These are phyloP conservation scores for Octonoba sinensis DNA, from an alignment of 2,888 invertebrate species.

Conservation along the genomic window DNA sequence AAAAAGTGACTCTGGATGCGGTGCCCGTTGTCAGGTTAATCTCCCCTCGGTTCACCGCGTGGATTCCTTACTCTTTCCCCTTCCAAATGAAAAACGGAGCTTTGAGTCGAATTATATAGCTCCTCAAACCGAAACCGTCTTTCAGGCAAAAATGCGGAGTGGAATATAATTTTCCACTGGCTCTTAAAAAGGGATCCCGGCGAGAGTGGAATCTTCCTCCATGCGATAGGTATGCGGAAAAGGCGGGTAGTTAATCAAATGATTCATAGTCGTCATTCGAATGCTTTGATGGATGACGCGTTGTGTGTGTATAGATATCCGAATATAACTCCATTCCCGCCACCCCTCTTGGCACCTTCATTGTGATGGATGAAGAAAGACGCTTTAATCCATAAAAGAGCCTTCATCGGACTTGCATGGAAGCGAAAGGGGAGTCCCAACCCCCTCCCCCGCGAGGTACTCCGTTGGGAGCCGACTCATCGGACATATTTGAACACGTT, in stretches of 20 bases:
- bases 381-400: constrained; percentile 52
- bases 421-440: background rate
- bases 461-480: too few relatives aligned
- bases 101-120: too few relatives aligned
- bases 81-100: too few relatives aligned
- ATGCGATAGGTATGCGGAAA: constrained; percentile 36
- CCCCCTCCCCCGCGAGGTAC: too few relatives aligned
- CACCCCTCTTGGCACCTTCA: constrained; percentile 29
- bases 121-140: constrained; percentile 25
- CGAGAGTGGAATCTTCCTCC: constrained; percentile 1
- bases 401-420: background rate
- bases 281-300: constrained; percentile 46
- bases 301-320: constrained; percentile 1
- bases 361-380: constrained; percentile 62
- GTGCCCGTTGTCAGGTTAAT: too few relatives aligned
- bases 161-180: constrained; percentile 50
- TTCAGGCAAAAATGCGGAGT: constrained; percentile 37
- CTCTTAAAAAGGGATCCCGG: background rate
- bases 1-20: too few relatives aligned
- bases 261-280: constrained; percentile 58
- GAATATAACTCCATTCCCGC: constrained; percentile 56
- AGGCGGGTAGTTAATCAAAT: constrained; percentile 56
- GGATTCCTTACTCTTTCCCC: too few relatives aligned
- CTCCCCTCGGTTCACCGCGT: too few relatives aligned
- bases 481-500: too few relatives aligned